These are phyloP conservation scores for Psilanteris sp. DNA, from an alignment of 1,140 invertebrate species.

Conservation along the genomic window DNA sequence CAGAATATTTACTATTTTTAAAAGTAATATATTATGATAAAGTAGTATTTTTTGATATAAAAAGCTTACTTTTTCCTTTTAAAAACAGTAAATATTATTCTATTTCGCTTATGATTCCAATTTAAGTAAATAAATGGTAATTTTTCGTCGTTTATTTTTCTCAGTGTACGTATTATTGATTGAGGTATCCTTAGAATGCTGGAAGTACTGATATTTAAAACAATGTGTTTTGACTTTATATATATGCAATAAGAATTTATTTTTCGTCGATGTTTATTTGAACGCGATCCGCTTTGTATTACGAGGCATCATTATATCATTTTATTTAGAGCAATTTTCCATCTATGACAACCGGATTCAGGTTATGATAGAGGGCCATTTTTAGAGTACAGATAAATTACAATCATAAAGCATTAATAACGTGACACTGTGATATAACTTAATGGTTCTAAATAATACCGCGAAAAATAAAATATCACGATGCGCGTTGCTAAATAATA, in stretches of 20 bases:
- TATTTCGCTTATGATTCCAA: too few relatives aligned
- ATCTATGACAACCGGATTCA: slow-evolving; percentile 44
- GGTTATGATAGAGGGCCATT: slow-evolving; percentile 35
- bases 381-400: slow-evolving; percentile 43
- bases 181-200: too few relatives aligned
- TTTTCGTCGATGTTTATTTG: slow-evolving; percentile 13
- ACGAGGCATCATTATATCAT: slow-evolving; percentile 19
- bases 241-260: slow-evolving; percentile 23
- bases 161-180: too few relatives aligned
- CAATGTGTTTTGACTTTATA: slow-evolving; percentile 11
- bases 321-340: slow-evolving; percentile 44
- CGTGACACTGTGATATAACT: slow-evolving; percentile 51
- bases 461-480: slow-evolving; percentile 28
- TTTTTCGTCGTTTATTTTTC: too few relatives aligned
- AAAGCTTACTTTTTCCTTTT: too few relatives aligned
- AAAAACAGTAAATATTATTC: too few relatives aligned
- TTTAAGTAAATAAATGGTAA: too few relatives aligned
- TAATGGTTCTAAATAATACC: slow-evolving; percentile 48
- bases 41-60: too few relatives aligned
- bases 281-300: slow-evolving; percentile 12
- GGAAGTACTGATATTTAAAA: too few relatives aligned
- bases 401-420: slow-evolving; percentile 45
- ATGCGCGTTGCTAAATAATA: slow-evolving; percentile 33
- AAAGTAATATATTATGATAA: too few relatives aligned
- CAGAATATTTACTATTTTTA: too few relatives aligned